Conservation (phyloP, 2,888 invertebrate genomes). For the Lasioglossum pauxillum region DNA sequence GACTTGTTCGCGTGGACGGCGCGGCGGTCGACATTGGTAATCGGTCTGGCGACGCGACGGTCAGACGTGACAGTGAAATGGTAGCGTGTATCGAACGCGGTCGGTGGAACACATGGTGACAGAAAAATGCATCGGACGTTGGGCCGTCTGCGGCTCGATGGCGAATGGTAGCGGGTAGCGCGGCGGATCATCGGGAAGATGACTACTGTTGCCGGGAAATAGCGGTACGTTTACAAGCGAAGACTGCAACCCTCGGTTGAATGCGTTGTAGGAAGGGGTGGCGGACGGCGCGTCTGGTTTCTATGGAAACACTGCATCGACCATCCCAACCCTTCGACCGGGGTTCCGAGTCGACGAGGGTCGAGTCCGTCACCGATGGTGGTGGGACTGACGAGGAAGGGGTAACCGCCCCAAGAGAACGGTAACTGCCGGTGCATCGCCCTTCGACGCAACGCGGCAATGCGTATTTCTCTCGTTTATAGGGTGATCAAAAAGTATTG, state of each 20-base stretch:
- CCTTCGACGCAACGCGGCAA: slow-evolving; percentile 74
- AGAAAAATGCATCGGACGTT: slow-evolving; percentile 15
- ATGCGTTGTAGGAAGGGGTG: slow-evolving; percentile 86
- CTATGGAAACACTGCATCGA: slow-evolving; percentile 86
- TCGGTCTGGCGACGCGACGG: slow-evolving; percentile 2
- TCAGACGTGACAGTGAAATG: neutral
- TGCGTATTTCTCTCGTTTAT: slow-evolving; percentile 69
- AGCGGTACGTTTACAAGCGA: slow-evolving; percentile 76
- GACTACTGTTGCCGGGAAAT: slow-evolving; percentile 61
- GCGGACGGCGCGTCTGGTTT: slow-evolving; percentile 86
- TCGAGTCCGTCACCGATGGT: slow-evolving; percentile 68
- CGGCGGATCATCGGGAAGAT: slow-evolving; percentile 44
- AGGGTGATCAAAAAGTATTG: slow-evolving; percentile 65
- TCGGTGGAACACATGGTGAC: neutral
- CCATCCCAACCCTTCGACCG: slow-evolving; percentile 83
- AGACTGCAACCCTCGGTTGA: slow-evolving; percentile 81
- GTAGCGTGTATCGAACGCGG: neutral
- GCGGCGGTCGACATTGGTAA: neutral
- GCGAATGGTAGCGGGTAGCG: neutral
- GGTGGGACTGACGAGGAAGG: slow-evolving; percentile 61
- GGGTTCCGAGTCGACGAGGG: slow-evolving; percentile 74
- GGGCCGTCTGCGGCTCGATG: neutral
- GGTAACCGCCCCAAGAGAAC: slow-evolving; percentile 74
- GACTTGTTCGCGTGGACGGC: neutral
- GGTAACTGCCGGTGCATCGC: slow-evolving; percentile 79